These are phyloP conservation scores for Indri indri DNA, from an alignment of 2,113 vertebrate species.

Conservation along the genomic window DNA sequence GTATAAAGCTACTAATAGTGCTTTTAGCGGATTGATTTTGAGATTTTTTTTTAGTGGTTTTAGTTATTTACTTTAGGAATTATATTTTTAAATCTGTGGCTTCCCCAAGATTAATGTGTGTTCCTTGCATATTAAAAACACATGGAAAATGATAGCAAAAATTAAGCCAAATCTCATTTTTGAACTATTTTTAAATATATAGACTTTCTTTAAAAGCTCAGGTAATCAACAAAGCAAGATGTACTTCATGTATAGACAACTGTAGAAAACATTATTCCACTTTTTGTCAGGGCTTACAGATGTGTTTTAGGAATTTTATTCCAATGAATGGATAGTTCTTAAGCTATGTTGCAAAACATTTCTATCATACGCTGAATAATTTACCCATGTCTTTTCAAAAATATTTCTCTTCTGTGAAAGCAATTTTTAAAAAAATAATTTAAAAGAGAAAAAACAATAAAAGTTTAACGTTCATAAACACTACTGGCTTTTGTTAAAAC, in stretches of 20 bases:
- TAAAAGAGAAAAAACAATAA: conserved; percentile 2
- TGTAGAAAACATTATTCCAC: background rate
- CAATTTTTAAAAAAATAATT: conserved; percentile 43
- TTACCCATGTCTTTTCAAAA: background rate
- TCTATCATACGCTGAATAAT: background rate
- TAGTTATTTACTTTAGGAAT: background rate
- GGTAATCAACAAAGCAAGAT: background rate
- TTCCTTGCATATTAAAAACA: conserved; percentile 21
- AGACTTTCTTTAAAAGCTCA: conserved; percentile 18
- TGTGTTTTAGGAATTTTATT: background rate
- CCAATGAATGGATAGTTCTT: background rate
- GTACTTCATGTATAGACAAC: background rate
- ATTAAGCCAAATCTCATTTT: background rate
- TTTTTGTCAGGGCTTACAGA: background rate
- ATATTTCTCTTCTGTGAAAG: background rate
- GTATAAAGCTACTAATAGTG: background rate
- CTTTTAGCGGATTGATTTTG: background rate
- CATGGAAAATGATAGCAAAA: conserved; percentile 2
- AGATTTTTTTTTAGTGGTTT: background rate
- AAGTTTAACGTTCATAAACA: conserved; percentile 51
- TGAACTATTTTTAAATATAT: background rate
- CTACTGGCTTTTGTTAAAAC: conserved; percentile 41
- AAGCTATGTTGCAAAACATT: background rate
- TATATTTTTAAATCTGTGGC: background rate
- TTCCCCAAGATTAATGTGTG: background rate